Conservation (phyloP, 2,888 invertebrate genomes). For the Eugnorisma glareosa region DNA sequence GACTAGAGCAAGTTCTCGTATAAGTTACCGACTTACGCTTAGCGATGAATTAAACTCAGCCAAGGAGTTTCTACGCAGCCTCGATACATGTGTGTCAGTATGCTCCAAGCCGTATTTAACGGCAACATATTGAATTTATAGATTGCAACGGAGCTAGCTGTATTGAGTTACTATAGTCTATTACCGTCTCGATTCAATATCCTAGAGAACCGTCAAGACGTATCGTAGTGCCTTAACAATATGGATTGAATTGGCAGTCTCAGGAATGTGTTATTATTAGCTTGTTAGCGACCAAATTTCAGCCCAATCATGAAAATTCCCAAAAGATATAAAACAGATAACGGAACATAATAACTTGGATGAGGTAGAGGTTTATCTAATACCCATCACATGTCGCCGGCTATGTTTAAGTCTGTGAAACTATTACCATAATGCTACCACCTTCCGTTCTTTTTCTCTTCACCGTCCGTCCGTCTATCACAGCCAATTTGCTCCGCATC, state of each 20-base stretch:
- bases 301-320: not conserved
- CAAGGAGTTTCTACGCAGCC: constrained; percentile 26
- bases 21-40: constrained; percentile 37
- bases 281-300: not conserved
- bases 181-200: constrained; percentile 23
- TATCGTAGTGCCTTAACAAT: not conserved
- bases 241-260: constrained; percentile 1
- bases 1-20: constrained; percentile 24
- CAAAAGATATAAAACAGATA: not conserved
- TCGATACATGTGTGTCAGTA: constrained; percentile 14
- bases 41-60: constrained; percentile 35
- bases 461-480: no score
- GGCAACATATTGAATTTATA: constrained; percentile 55
- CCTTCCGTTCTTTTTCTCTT: not conserved
- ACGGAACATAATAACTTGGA: not conserved
- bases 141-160: constrained; percentile 41
- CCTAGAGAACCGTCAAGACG: constrained; percentile 4
- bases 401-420: not conserved
- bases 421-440: not conserved
- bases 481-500: no score
- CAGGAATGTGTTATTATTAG: not conserved
- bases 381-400: not conserved
- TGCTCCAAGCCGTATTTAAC: constrained; percentile 40
- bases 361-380: not conserved
- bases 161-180: constrained; percentile 47